A percentile compares a stretch with the other conserved stretches of the same genome.
Conservation (phyloP, 2,797 vertebrate genomes). For the Sylvia borin region DNA sequence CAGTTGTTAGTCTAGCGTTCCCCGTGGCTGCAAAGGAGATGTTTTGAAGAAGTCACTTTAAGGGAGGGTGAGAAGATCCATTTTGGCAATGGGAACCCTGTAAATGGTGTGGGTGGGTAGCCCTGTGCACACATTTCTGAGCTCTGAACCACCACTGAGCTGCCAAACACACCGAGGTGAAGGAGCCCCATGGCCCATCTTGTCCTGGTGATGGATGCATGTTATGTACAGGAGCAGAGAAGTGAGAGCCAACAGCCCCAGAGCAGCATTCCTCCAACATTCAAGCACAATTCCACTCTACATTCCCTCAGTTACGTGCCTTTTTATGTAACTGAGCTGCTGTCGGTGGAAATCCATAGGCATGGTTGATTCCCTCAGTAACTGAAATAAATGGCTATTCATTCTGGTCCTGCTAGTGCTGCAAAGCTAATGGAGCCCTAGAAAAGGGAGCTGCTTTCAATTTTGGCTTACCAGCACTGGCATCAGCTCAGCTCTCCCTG, state of each 20-base stretch:
- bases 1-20: background rate
- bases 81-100: background rate
- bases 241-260: background rate
- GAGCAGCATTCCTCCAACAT: background rate
- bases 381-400: slow-evolving; percentile 1
- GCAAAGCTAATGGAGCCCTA: background rate
- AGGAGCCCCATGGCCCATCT: background rate
- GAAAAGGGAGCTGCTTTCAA: background rate
- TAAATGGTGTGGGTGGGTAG: background rate
- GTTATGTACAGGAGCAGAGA: background rate
- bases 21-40: background rate
- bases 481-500: background rate
- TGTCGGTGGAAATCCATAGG: background rate
- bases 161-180: background rate
- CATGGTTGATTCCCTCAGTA: background rate
- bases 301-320: background rate
- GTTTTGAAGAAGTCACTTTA: background rate
- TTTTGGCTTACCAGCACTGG: background rate
- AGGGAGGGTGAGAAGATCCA: background rate
- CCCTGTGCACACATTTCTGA: background rate
- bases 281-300: background rate
- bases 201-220: background rate
- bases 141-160: background rate
- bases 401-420: background rate
- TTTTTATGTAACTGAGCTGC: background rate